Base-by-base conservation (phyloP, 1,140 invertebrate species). In the Drosophila auraria region DNA sequence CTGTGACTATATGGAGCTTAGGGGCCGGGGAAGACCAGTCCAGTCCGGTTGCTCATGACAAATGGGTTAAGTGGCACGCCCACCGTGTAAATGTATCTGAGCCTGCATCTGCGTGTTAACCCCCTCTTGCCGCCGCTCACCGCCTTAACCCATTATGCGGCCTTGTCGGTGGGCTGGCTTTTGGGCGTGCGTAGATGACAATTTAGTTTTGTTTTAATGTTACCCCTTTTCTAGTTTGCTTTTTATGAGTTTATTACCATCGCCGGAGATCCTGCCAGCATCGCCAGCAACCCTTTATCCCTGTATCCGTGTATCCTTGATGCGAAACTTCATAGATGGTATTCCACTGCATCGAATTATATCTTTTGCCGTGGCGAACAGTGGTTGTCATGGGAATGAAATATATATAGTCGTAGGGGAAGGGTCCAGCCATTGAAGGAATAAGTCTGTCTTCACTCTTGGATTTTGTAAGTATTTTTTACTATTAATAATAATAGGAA, bases 241-340 rank as follows among this genome's bases (percentile, higher is more conserved):
- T 76, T 89, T 89, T 92, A 92, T 92, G 83, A 92, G 90, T 92
- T 92, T 92, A 92, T 92, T 92, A 92, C 81, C 83, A 63, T 38
- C 74, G 82, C 38, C 11, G 49, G 50, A 60, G 50, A 51, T 27
- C 45, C 42, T 36, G 9, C 17, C 33, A 42, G 30, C 49, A 73
- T 54, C 77, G 42, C 12, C 20, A 61, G 45, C 65, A 53, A 72
- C 71, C 71, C 71, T 49, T 62, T 54, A 12, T 51, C 54, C 53
- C 53, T 17, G 5, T 62, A 8, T 42, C 56, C 25, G 1, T 49
- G 20, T 40, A 25, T 58, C 56, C 61, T 40, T 56, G 7, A 27
- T 17, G 47, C 15, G 33, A 33, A 49, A 66, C 45, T 42, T 53
- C 45, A 61, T 77, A 49, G 74, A 78, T 61, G 72, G 58, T 74